These are phyloP conservation scores for Lycaon pictus DNA, from an alignment of 2,113 vertebrate species.

Conservation along the genomic window DNA sequence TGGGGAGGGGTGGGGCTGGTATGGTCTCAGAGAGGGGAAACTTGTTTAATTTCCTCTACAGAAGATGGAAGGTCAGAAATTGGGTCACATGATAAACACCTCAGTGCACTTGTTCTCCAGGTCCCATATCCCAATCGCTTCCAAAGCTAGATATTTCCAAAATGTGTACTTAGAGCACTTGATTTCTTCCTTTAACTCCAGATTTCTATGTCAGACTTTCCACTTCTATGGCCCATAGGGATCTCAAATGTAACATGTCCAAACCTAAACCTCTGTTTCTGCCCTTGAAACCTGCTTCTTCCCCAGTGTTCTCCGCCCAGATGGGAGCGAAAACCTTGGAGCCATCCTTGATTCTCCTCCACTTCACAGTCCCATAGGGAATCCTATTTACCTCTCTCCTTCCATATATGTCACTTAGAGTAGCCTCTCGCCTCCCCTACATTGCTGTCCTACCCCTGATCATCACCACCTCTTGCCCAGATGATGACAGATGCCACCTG, in stretches of 20 bases:
- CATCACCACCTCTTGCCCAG: neutral
- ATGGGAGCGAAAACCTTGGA: neutral
- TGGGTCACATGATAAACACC: neutral
- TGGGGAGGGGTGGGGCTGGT: no score
- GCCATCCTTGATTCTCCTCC: neutral
- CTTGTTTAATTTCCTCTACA: constrained; percentile 20
- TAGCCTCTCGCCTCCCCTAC: neutral
- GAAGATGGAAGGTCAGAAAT: neutral
- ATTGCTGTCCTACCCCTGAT: neutral
- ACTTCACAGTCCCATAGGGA: neutral
- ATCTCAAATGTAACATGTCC: neutral
- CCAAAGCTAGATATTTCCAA: neutral
- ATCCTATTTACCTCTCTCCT: neutral
- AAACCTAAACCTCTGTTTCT: neutral
- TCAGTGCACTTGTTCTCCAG: neutral
- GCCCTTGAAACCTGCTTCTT: neutral
- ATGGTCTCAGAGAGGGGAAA: neutral
- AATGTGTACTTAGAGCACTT: neutral
- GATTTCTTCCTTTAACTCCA: neutral
- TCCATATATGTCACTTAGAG: fast-evolving
- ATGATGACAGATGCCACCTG: no score
- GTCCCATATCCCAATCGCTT: neutral
- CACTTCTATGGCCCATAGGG: neutral
- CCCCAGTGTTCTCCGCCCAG: neutral
- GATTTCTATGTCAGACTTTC: neutral